Evolutionary conservation across 2,113 vertebrate genomes (phyloP).

Genomic region (Oceanodroma tethys): DNA sequence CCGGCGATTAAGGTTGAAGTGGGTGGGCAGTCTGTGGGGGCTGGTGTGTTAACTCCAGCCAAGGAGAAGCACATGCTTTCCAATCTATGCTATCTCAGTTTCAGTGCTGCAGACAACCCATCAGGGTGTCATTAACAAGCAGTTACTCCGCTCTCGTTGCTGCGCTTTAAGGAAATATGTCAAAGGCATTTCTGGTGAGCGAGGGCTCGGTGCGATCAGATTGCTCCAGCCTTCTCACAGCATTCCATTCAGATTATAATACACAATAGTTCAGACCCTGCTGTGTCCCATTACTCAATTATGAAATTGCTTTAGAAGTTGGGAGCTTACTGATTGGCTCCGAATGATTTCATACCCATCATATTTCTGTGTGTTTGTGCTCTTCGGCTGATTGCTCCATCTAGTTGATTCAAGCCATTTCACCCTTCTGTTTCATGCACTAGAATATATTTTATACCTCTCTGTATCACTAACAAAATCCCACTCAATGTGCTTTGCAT

Average conservation of each 20-base stretch:
- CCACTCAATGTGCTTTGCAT: background rate
- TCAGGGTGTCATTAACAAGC: slow-evolving; percentile 61
- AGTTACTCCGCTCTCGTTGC: slow-evolving; percentile 19
- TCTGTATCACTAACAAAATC: background rate
- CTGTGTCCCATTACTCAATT: slow-evolving; percentile 72
- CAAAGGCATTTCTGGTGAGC: slow-evolving; percentile 63
- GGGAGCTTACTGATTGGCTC: slow-evolving; percentile 65
- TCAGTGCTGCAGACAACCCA: slow-evolving; percentile 50
- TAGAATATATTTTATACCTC: background rate
- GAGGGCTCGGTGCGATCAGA: slow-evolving; percentile 50
- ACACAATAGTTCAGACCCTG: slow-evolving; percentile 70
- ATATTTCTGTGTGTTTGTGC: slow-evolving; percentile 63
- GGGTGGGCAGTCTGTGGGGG: slow-evolving; percentile 63
- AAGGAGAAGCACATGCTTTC: slow-evolving; percentile 56
- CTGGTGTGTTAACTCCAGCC: slow-evolving; percentile 62
- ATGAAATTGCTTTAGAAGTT: slow-evolving; percentile 71
- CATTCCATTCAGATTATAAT: slow-evolving; percentile 73
- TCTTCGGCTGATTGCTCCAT: slow-evolving; percentile 55
- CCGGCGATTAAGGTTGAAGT: slow-evolving; percentile 17
- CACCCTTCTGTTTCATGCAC: background rate
- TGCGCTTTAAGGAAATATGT: slow-evolving; percentile 47
- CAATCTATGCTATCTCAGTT: slow-evolving; percentile 57
- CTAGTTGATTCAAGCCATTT: slow-evolving; percentile 65
- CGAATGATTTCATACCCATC: slow-evolving; percentile 67
- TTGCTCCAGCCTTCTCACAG: slow-evolving; percentile 63